phyloP scores from a whole-genome alignment of 2,113 vertebrate genomes.

The Epinephelus cyanopodus region DNA sequence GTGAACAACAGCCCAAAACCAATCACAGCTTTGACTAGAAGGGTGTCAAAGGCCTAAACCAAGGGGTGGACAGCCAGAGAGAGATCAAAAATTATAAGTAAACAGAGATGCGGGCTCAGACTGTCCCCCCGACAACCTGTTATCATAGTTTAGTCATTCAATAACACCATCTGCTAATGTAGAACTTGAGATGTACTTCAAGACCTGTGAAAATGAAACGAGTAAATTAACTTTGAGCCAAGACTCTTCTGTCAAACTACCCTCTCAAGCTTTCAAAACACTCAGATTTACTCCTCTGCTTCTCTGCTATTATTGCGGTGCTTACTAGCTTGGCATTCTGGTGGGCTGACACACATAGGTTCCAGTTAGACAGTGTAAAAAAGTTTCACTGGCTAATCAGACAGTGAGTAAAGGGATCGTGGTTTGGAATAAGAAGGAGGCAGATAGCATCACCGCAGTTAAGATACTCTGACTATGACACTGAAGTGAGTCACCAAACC shows the following conservation, averaged over 20 bases:
- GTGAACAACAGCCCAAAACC: not conserved
- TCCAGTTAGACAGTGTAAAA: constrained; percentile 14
- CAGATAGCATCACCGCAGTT: not conserved
- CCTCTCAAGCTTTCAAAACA: not conserved
- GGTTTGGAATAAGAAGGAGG: not conserved
- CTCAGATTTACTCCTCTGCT: not conserved
- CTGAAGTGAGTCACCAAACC: constrained; percentile 43
- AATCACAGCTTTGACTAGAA: not conserved
- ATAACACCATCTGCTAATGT: not conserved
- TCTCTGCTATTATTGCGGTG: not conserved
- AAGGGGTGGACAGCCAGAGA: not conserved
- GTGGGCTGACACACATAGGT: not conserved
- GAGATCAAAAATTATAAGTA: not conserved
- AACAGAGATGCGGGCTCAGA: not conserved
- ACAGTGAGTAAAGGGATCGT: constrained; percentile 2
- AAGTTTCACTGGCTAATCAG: not conserved
- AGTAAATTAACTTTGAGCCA: not conserved
- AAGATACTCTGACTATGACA: not conserved
- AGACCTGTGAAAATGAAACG: not conserved
- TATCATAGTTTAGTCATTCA: not conserved
- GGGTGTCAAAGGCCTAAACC: not conserved
- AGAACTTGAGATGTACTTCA: not conserved
- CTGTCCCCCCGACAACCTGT: too few species aligned
- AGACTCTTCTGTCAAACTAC: not conserved
- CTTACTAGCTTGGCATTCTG: not conserved